These are phyloP conservation scores for Drosophila simulans DNA, from an alignment of 1,140 invertebrate genomes.

Conservation along the genomic window DNA sequence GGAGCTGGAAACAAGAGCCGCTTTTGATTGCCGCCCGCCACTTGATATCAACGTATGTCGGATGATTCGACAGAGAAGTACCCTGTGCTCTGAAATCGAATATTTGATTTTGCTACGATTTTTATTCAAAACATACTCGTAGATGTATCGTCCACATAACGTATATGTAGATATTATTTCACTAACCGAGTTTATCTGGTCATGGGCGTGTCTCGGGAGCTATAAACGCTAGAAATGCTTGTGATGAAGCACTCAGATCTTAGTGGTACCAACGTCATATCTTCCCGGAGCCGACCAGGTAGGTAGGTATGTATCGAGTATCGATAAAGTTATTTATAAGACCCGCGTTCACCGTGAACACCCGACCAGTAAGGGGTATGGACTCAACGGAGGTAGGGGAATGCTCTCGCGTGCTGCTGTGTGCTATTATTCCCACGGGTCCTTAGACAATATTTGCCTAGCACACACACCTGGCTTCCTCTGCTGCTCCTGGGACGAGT, in stretches of 20 bases:
- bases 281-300: no score
- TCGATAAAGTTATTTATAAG: no score
- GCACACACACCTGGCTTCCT: constrained; percentile 5
- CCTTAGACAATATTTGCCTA: constrained; percentile 55
- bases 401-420: neutral
- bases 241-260: no score
- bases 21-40: constrained; percentile 64
- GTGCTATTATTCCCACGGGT: constrained; percentile 57
- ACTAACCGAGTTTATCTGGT: no score
- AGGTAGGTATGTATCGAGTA: no score
- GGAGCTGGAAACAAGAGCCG: constrained; percentile 4
- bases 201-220: no score
- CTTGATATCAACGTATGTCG: constrained; percentile 43
- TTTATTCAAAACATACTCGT: no score
- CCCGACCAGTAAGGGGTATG: neutral
- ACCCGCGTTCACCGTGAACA: neutral
- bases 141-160: no score
- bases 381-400: neutral
- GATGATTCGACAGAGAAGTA: neutral
- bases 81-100: neutral
- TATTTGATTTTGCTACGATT: no score
- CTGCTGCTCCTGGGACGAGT: constrained; percentile 3
- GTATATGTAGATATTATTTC: no score
- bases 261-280: no score
- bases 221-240: no score